Evolutionary conservation across 30 jellyfish, hydroid and myxozoan species (phyloP).

Genomic region (Pelagia noctiluca): DNA sequence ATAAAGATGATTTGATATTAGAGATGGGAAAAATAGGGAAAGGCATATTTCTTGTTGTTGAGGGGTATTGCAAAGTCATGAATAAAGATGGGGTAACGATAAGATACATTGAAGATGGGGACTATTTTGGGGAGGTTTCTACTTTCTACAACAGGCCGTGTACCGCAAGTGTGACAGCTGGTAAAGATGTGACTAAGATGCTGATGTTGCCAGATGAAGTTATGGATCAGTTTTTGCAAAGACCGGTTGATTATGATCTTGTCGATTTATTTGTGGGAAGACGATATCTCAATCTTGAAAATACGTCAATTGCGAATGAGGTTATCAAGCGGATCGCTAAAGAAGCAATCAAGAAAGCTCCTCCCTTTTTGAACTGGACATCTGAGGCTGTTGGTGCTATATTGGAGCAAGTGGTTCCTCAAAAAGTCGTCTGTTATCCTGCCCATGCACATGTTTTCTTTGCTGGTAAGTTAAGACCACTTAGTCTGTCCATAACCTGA

Average conservation of each 20-base stretch:
- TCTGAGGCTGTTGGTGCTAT: constrained; percentile 36
- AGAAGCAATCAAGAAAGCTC: constrained; percentile 9
- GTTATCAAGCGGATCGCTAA: constrained; percentile 9
- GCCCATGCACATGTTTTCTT: constrained; percentile 50
- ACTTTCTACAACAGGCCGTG: constrained; percentile 54
- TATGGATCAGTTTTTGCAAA: constrained; percentile 9
- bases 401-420: not conserved
- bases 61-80: constrained; percentile 55
- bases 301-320: constrained; percentile 23
- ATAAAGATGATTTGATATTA: constrained; percentile 25
- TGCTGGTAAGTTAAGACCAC: constrained; percentile 15
- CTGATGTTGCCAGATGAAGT: constrained; percentile 26
- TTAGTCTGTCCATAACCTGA: not conserved
- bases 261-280: constrained; percentile 40
- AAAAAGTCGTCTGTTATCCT: constrained; percentile 45
- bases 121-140: constrained; percentile 79
- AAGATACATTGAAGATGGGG: constrained; percentile 46
- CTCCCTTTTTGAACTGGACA: constrained; percentile 74
- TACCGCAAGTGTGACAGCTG: constrained; percentile 63
- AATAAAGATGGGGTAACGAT: constrained; percentile 27
- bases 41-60: constrained; percentile 70
- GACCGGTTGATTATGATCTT: constrained; percentile 49
- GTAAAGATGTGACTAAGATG: constrained; percentile 43
- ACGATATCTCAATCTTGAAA: constrained; percentile 51
- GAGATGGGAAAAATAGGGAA: constrained; percentile 47